Evolutionary conservation across 2,113 vertebrate genomes (phyloP), one percentile per base, ranked within the genome.

Genomic region (Zapornia atra): DNA sequence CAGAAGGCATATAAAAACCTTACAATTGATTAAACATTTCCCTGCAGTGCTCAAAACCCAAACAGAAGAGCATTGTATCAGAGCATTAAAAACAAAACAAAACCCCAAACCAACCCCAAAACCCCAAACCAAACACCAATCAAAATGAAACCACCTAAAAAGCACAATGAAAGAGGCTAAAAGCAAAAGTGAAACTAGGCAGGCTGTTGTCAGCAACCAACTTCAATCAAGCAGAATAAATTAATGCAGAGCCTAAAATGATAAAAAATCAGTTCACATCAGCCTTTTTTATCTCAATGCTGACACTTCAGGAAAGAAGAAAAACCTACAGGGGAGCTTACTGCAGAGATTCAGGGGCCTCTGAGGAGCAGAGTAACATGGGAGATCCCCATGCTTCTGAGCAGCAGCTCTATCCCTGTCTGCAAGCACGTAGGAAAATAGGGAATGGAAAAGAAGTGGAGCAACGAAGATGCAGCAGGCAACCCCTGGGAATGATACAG

Each of bases 141-240:
- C 70, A 71, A 68, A 90, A 31, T 28, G 38, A 59, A 86, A 66
- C 19, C 33, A 82, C 38, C 46, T 59, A 79, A 83, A 94, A 91
- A 63, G 40, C n/a, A 86, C 42, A 66, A 40, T 5, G 57, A 82
- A 61, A 92, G 15, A 68, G 36, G 82, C 86, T 50, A 77, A 95
- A 94, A 89, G 31, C 53, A 93, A 84, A 82, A 94, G 77, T 82
- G 83, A 97, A 94, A 94, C 83, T 70, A 61, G 28, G 10, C 50
- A 70, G 63, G 54, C 59, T 87, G 59, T 59, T 84, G 59, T 57
- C 80, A 56, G 73, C 34, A 84, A 82, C 48, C 0, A 5, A 12
- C 68, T 88, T 83, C 76, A 88, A 75, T 78, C 57, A 93, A 96
- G 86, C 8, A 25, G 57, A 82, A 85, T 79, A 87, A 91, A 91